phyloP scores from a whole-genome alignment of 1,140 invertebrate genomes.

The Drosophila arizonae region DNA sequence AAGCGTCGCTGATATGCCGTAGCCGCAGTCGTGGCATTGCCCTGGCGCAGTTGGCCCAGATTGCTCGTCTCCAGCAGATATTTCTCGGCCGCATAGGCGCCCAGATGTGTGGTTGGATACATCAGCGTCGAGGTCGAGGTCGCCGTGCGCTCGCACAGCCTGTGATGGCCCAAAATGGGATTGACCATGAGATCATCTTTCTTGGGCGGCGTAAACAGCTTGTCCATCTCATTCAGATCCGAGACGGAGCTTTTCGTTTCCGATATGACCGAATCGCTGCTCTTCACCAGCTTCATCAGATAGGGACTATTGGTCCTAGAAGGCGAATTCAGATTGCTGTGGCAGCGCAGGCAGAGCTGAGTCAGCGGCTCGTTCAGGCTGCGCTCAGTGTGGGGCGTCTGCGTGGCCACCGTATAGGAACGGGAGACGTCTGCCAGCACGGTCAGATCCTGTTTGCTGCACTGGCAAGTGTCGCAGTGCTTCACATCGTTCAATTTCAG shows the following conservation, averaged over 20 bases:
- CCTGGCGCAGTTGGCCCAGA: slow-evolving; percentile 57
- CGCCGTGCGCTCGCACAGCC: slow-evolving; percentile 84
- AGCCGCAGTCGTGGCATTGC: neutral
- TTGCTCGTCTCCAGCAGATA: slow-evolving; percentile 73
- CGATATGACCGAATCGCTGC: slow-evolving; percentile 81
- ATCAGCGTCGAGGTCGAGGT: slow-evolving; percentile 58
- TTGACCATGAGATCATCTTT: slow-evolving; percentile 83
- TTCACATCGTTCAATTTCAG: slow-evolving; percentile 89
- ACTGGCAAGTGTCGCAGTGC: slow-evolving; percentile 92
- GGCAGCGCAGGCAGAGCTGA: slow-evolving; percentile 85
- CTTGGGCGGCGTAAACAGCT: slow-evolving; percentile 77
- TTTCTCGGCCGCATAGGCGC: slow-evolving; percentile 70
- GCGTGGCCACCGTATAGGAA: slow-evolving; percentile 85
- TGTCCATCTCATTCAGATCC: slow-evolving; percentile 79
- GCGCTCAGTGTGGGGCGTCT: slow-evolving; percentile 83
- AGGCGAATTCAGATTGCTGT: slow-evolving; percentile 82
- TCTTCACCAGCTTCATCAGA: slow-evolving; percentile 82
- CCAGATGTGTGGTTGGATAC: slow-evolving; percentile 71
- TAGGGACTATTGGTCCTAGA: slow-evolving; percentile 82
- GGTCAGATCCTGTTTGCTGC: slow-evolving; percentile 85
- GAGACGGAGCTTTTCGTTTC: slow-evolving; percentile 82
- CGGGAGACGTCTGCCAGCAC: slow-evolving; percentile 85
- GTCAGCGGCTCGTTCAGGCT: slow-evolving; percentile 83
- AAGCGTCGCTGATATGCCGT: slow-evolving; percentile 62
- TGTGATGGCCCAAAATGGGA: slow-evolving; percentile 85